Conservation (phyloP, 2,797 vertebrate genomes). For the Sorex maritimensis region DNA sequence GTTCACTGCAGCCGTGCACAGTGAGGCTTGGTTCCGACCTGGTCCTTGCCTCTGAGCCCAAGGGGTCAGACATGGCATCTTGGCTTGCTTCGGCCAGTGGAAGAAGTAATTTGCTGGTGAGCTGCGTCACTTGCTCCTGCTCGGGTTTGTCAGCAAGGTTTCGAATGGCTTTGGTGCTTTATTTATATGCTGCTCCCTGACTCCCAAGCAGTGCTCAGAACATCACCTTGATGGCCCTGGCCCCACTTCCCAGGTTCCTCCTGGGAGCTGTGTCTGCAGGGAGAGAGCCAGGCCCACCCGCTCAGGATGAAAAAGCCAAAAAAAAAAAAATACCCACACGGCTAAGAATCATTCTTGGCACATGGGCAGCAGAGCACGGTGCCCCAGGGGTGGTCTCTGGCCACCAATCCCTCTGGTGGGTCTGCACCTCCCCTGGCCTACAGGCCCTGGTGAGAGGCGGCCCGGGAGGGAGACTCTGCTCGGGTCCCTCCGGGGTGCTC, state of each 20-base stretch:
- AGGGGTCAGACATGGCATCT: slow-evolving; percentile 1
- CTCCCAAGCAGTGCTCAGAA: too few relatives aligned
- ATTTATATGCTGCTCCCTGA: not conserved
- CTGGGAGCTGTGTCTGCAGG: too few relatives aligned
- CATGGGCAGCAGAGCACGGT: too few relatives aligned
- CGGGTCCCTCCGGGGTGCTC: not conserved
- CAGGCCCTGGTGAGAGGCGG: not conserved
- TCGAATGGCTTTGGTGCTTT: not conserved
- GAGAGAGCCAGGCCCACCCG: too few relatives aligned
- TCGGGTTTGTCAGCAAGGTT: not conserved
- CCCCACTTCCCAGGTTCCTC: too few relatives aligned
- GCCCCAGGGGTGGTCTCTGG: too few relatives aligned
- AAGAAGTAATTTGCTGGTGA: slow-evolving; percentile 24
- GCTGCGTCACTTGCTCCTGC: not conserved
- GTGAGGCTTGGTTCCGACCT: not conserved
- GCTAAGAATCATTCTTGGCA: too few relatives aligned
- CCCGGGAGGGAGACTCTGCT: not conserved
- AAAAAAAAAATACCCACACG: too few relatives aligned
- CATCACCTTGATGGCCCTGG: too few relatives aligned
- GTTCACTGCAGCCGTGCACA: fast-evolving
- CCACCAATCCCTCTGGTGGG: not conserved
- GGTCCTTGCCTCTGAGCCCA: not conserved
- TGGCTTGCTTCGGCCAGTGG: not conserved
- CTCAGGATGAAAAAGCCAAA: too few relatives aligned
- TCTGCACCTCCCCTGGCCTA: too few relatives aligned